A percentile compares a stretch with the other conserved stretches of the same genome.
These are phyloP conservation scores for Frankliniella fusca DNA, from an alignment of 2,888 invertebrate species.

Conservation along the genomic window DNA sequence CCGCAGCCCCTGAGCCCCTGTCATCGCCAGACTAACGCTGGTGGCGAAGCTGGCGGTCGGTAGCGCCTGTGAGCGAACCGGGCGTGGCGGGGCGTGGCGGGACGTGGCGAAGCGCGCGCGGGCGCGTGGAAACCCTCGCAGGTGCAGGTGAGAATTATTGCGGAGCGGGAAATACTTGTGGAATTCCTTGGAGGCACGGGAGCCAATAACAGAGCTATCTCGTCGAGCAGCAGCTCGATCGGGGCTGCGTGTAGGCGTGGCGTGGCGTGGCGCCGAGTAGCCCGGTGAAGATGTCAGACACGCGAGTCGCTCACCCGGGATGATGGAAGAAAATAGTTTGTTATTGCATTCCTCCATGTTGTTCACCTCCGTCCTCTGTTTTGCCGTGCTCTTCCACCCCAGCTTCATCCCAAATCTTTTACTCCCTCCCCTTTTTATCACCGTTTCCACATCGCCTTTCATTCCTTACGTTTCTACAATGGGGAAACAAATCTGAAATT, in stretches of 20 bases:
- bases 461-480: too few relatives aligned
- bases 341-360: background rate
- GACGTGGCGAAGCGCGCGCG: background rate
- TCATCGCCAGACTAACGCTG: too few relatives aligned
- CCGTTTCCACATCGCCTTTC: too few relatives aligned
- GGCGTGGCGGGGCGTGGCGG: background rate
- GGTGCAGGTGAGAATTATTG: background rate
- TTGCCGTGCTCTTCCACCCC: too few relatives aligned
- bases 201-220: conserved; percentile 24
- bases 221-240: background rate
- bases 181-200: background rate
- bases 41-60: too few relatives aligned
- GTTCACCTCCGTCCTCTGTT: background rate
- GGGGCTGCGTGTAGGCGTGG: background rate
- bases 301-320: background rate
- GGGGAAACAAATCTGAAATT: too few relatives aligned
- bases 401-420: background rate
- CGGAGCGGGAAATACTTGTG: background rate
- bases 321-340: conserved; percentile 13
- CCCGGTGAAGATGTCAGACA: background rate
- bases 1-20: too few relatives aligned
- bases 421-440: background rate
- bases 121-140: too few relatives aligned
- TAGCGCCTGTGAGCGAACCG: too few relatives aligned
- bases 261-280: background rate